Percentiles rank a stretch among this genome's conserved stretches.
Evolutionary conservation across 1,140 invertebrate species (phyloP).

Genomic region (Mamestra configurata): DNA sequence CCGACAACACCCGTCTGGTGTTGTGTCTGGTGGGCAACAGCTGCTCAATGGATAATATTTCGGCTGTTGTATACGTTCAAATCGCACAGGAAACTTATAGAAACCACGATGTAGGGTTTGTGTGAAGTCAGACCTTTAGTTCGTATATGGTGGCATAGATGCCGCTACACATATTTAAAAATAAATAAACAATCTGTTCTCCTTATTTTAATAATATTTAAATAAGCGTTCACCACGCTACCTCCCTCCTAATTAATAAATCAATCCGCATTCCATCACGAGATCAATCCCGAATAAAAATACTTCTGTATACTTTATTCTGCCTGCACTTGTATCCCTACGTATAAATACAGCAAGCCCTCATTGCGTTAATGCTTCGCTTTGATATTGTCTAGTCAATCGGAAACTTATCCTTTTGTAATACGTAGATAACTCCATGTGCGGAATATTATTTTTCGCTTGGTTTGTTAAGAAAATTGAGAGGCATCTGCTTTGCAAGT

Average conservation of each 20-base stretch:
- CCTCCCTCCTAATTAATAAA: background rate
- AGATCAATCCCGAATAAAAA: conserved; percentile 13
- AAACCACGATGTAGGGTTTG: too few relatives aligned
- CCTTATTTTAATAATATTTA: background rate
- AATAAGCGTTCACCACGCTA: too few relatives aligned
- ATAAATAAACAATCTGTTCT: too few relatives aligned
- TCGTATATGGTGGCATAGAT: too few relatives aligned
- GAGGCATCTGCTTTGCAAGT: conserved; percentile 62
- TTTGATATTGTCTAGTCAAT: conserved; percentile 78
- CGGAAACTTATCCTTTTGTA: conserved; percentile 82
- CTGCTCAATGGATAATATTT: too few relatives aligned
- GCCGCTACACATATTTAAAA: too few relatives aligned
- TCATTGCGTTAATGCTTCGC: conserved; percentile 68
- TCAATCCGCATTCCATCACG: conserved; percentile 1
- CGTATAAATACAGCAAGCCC: conserved; percentile 53
- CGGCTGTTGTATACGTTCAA: too few relatives aligned
- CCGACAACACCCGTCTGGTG: too few relatives aligned
- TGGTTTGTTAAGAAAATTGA: conserved; percentile 78
- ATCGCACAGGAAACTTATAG: too few relatives aligned
- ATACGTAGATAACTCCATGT: conserved; percentile 68
- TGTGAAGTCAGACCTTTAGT: too few relatives aligned
- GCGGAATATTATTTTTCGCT: conserved; percentile 76
- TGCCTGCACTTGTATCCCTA: conserved; percentile 14
- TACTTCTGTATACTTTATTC: conserved; percentile 29
- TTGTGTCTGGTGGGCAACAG: too few relatives aligned